A percentile compares a stretch with the other conserved stretches of the same genome.
Conservation (phyloP, 1,140 invertebrate species). For the Heliothis virescens region DNA sequence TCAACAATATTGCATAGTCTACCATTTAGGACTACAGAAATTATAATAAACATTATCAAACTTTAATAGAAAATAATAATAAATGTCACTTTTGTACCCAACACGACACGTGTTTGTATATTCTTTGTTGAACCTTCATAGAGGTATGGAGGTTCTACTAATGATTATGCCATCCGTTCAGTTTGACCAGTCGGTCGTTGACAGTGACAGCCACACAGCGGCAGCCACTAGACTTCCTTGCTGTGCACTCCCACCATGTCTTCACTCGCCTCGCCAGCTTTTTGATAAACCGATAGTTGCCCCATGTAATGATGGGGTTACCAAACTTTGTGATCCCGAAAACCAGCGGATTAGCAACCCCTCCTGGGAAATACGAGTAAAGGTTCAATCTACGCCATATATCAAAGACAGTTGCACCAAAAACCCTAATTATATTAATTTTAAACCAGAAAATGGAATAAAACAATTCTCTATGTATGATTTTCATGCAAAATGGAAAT, state of each 20-base stretch:
- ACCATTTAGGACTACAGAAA: no score
- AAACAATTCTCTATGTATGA: no score
- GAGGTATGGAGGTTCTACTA: slow-evolving; percentile 42
- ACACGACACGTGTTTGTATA: not conserved
- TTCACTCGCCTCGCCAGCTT: slow-evolving; percentile 70
- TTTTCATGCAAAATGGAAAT: not conserved
- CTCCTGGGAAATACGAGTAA: slow-evolving; percentile 47
- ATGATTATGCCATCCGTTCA: slow-evolving; percentile 80
- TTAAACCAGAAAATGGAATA: not conserved
- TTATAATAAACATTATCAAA: no score
- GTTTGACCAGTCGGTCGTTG: slow-evolving; percentile 69
- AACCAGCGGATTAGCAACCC: slow-evolving; percentile 55
- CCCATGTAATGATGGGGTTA: slow-evolving; percentile 77
- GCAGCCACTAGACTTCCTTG: slow-evolving; percentile 70
- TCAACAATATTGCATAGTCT: no score
- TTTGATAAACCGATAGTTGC: slow-evolving; percentile 76
- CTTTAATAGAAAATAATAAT: not conserved
- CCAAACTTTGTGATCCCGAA: slow-evolving; percentile 75
- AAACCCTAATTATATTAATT: not conserved
- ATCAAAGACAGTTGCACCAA: not conserved
- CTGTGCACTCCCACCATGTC: slow-evolving; percentile 82
- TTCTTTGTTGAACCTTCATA: not conserved
- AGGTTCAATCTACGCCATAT: not conserved
- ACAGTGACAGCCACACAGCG: slow-evolving; percentile 74
- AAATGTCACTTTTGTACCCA: slow-evolving; percentile 1